These are phyloP conservation scores for Apotomis capreana DNA, from an alignment of 2,888 invertebrate genomes.

Conservation along the genomic window DNA sequence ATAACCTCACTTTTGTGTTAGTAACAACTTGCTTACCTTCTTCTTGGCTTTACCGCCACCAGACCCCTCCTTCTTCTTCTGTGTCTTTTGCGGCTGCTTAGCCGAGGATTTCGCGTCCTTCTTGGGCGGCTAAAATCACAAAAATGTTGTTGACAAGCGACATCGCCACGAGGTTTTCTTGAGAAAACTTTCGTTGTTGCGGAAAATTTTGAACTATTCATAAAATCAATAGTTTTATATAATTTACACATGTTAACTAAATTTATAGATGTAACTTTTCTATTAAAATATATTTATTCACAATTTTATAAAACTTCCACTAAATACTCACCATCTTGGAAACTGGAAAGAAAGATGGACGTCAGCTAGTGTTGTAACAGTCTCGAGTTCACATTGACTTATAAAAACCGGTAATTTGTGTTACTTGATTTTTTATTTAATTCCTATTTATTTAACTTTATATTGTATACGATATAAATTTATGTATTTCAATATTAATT, in stretches of 20 bases:
- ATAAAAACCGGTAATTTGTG: slow-evolving; percentile 27
- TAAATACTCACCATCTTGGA: slow-evolving; percentile 78
- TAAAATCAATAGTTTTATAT: background rate
- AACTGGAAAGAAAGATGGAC: slow-evolving; percentile 70
- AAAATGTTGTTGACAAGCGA: slow-evolving; percentile 58
- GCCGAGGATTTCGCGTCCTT: slow-evolving; percentile 95
- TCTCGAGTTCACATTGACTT: slow-evolving; percentile 1
- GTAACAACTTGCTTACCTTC: slow-evolving; percentile 86
- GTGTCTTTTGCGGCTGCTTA: slow-evolving; percentile 96
- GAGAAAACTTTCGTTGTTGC: slow-evolving; percentile 26
- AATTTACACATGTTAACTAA: background rate
- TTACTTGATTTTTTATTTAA: background rate
- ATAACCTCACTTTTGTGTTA: slow-evolving; percentile 68
- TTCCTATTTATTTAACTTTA: background rate
- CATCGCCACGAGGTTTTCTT: slow-evolving; percentile 70
- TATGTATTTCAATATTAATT: no score
- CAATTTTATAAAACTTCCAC: slow-evolving; percentile 40
- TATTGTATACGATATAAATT: no score
- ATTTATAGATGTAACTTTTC: background rate
- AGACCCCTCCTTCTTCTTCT: slow-evolving; percentile 97
- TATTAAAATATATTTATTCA: slow-evolving; percentile 8
- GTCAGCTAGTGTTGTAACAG: slow-evolving; percentile 35
- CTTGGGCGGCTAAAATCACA: slow-evolving; percentile 91
- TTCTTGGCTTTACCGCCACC: slow-evolving; percentile 98
- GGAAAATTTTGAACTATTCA: background rate